A percentile compares a stretch with the other conserved stretches of the same genome.
Evolutionary conservation across 1,140 invertebrate species (phyloP).

Genomic region (Drosophila truncata): DNA sequence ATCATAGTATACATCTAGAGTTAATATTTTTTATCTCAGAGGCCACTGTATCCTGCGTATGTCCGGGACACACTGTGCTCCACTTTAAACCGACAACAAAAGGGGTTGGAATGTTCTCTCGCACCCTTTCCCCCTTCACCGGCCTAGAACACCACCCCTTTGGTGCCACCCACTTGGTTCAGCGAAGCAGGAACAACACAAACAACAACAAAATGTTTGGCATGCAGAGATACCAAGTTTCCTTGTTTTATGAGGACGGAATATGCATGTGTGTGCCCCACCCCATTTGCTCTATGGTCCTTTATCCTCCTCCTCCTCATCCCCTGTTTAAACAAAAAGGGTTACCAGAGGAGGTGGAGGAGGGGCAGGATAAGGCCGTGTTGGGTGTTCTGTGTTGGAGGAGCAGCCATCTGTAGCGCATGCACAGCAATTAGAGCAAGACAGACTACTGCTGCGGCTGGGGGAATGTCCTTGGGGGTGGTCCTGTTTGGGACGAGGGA

Average conservation of each 20-base stretch:
- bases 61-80: conserved; percentile 29
- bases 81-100: conserved; percentile 24
- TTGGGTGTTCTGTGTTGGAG: background rate
- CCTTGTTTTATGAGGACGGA: conserved; percentile 37
- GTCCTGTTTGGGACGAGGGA: background rate
- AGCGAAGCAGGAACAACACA: conserved; percentile 31
- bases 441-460: conserved; percentile 37
- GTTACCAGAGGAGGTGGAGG: conserved; percentile 22
- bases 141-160: background rate
- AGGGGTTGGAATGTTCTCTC: conserved; percentile 32
- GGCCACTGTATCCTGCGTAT: background rate
- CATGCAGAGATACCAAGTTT: conserved; percentile 72
- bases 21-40: background rate
- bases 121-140: conserved; percentile 1
- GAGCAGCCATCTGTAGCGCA: conserved; percentile 39
- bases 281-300: too few relatives aligned
- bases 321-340: conserved; percentile 55
- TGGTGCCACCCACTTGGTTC: background rate
- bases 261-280: conserved; percentile 29
- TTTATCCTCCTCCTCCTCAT: conserved; percentile 3
- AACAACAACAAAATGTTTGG: conserved; percentile 59
- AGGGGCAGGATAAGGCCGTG: background rate
- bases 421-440: conserved; percentile 74
- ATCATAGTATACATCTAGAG: background rate
- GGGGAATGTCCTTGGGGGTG: conserved; percentile 27